Conservation (phyloP, 2,797 vertebrate species). For the Taeniopygia guttata region DNA sequence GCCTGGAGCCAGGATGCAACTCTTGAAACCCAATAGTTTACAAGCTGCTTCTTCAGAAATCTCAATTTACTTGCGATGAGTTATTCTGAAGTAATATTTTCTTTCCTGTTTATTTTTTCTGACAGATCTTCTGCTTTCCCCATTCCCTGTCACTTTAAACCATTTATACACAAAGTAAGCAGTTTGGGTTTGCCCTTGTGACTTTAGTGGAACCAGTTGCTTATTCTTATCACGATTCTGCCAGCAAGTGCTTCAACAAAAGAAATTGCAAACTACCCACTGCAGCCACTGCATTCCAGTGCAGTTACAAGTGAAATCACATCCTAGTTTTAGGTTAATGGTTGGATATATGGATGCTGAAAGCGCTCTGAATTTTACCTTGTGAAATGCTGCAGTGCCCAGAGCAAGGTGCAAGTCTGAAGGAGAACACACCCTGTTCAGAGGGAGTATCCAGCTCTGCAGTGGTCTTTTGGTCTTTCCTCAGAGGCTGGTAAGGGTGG, state of each 20-base stretch:
- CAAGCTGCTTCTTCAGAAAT: neutral
- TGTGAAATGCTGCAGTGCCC: neutral
- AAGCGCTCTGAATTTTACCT: neutral
- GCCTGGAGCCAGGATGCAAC: conserved; percentile 28
- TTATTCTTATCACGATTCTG: neutral
- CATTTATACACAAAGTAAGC: conserved; percentile 1
- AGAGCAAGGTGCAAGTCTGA: neutral
- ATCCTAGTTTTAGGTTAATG: neutral
- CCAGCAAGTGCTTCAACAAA: neutral
- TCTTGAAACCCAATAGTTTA: neutral
- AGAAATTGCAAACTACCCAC: neutral
- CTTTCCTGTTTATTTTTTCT: conserved; percentile 38
- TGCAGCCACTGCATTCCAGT: neutral
- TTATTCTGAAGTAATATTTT: conserved; percentile 23
- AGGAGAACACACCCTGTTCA: neutral
- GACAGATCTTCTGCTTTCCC: conserved; percentile 7
- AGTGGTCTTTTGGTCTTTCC: neutral
- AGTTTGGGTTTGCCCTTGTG: neutral
- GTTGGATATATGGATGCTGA: neutral
- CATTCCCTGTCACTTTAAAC: neutral
- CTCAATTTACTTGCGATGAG: conserved; percentile 22
- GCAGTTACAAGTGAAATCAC: neutral
- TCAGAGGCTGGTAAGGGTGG: neutral
- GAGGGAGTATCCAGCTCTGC: neutral
- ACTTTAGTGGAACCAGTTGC: conserved; percentile 15